Evolutionary conservation across 2,113 vertebrate genomes (phyloP).

Genomic region (Thamnophis sirtalis): DNA sequence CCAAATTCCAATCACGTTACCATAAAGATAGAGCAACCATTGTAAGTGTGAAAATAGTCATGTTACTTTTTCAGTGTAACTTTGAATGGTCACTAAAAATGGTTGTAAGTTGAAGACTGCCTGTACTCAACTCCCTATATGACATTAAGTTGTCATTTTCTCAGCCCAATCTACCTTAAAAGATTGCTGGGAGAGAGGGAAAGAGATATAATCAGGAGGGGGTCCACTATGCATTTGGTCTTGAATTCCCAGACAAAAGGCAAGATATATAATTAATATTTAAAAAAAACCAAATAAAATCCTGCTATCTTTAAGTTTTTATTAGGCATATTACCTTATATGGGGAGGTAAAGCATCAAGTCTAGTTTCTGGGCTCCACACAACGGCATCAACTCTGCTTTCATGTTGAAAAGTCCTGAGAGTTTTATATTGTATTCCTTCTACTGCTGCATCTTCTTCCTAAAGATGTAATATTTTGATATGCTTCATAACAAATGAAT

Average conservation of each 20-base stretch:
- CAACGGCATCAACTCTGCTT: conserved; percentile 82
- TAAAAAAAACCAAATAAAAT: not conserved
- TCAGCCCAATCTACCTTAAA: not conserved
- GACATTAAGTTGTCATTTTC: not conserved
- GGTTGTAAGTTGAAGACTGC: not conserved
- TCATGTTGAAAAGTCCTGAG: conserved; percentile 85
- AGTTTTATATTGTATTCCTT: conserved; percentile 85
- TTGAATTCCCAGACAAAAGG: not conserved
- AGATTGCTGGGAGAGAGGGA: not conserved
- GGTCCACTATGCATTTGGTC: not conserved
- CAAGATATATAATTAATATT: not conserved
- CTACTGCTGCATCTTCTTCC: conserved; percentile 88
- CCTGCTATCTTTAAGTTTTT: not conserved
- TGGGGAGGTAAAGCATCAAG: conserved; percentile 80
- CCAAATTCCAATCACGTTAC: not conserved
- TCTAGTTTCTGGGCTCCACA: conserved; percentile 92
- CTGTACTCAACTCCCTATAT: not conserved
- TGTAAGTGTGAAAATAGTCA: not conserved
- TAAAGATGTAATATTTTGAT: conserved; percentile 61
- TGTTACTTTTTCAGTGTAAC: not conserved
- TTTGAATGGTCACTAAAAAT: not conserved
- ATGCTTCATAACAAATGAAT: not conserved
- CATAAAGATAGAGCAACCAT: not conserved
- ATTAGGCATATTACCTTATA: conserved; percentile 75
- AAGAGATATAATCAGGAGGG: not conserved